Base-by-base conservation (phyloP, 2,888 invertebrate species). In the Glyphotaelius pellucidus region DNA sequence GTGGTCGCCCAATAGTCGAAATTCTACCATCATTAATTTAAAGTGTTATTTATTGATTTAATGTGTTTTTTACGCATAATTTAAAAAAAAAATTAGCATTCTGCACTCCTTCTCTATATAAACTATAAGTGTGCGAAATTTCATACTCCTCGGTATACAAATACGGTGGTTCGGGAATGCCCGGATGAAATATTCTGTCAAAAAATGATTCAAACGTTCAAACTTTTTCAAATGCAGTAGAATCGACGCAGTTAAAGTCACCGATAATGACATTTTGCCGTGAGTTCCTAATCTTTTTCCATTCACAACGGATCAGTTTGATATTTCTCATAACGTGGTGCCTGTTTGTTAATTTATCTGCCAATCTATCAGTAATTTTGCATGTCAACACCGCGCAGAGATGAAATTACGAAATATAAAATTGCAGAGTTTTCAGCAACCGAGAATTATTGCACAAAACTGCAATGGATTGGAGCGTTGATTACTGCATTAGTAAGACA, bases 401-500 rank as follows among this genome's bases (percentile, higher is more conserved):
- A 5, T 52, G 25, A 52, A 52, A 52, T 67, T 67, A 67, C 67
- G 67, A 67, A 67, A 67, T 67, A 0, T 25, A 67, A 67, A 25
- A 67, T 67, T 67, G 67, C 67, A 9, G 67, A 7, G 67, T 67
- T 38, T 83, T 83, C 35, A 38, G 9, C 9, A 32, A 83, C 35
- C 83, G 9, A 15, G 35, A 32, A 32, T 83, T n/a, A n/a, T n/a
- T 83, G 83, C 83, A 32, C 32, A 32, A 83, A 83, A 25, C 35
- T 35, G 83, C 83, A 83, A 35, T 31, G 25, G 83, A 83, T 83
- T 32, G 83, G 25, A 35, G 83, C 83, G 25, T 83, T 83, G 83
- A 83, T 35, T 83, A 38, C 83, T n/a, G 83, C 83, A 83, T 32
- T 35, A 19, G 32, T 25, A 38, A 19, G 35, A 83, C 38, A 83